Evolutionary conservation across 2,888 invertebrate genomes (phyloP), one percentile per base, ranked within the genome.

Genomic region (Hartigia nigra): DNA sequence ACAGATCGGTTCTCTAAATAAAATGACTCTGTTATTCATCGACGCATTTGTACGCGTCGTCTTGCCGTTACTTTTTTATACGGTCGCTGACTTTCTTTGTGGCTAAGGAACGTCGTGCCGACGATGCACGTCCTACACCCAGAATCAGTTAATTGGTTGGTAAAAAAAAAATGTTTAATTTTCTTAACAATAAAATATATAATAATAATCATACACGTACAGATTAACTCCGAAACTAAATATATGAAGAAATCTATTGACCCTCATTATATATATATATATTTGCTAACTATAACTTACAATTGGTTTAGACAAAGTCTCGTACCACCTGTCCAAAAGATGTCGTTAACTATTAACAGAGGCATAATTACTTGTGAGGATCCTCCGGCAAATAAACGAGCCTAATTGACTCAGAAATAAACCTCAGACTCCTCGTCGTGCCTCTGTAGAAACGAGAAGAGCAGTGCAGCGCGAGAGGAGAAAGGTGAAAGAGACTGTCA

Each of bases 11-110:
- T 90, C 90, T 90, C 88, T 88, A 91, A 90, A 91, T 91, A 90
- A 91, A 91, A 90, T 91, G 90, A 91, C 90, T 90, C 85, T 90
- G 90, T 90, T 91, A 91, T 91, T 90, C 91, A 91, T 91, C 90
- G 91, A 87, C 89, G 88, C 89, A 91, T 91, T 91, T 91, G 90
- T 90, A 90, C 89, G 87, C 88, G 90, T 90, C 90, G 79, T 39
- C 74, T 70, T 70, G 77, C 70, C 70, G 79, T 70, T 70, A 69
- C 32, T 79, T 85, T 84, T 85, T 85, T 82, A 81, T 83, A 83
- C 82, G 78, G 81, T 78, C 81, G 79, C 75, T 76, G 77, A 79
- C 78, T 72, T 72, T 72, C 72, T 72, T 72, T 72, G 72, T 72
- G 72, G 31, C 72, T 72, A 1, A 34, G 32, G 72, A 55, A 55